A percentile compares a stretch with the other conserved stretches of the same genome.
Conservation (phyloP, 2,797 vertebrate genomes). For the Bradypodion pumilum region DNA sequence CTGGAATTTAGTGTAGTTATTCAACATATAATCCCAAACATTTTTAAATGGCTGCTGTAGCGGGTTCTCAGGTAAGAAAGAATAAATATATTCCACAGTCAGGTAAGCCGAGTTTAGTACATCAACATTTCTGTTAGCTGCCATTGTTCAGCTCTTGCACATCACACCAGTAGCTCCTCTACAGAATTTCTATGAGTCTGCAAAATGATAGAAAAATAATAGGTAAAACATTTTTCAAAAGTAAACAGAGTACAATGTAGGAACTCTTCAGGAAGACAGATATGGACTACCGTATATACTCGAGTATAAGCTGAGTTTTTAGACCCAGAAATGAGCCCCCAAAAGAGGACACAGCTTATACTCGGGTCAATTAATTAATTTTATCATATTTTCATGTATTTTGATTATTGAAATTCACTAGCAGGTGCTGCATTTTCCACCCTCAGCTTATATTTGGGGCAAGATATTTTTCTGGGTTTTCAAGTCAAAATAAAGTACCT, state of each 20-base stretch:
- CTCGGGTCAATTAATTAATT: too few relatives aligned
- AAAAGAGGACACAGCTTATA: too few relatives aligned
- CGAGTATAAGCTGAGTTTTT: too few relatives aligned
- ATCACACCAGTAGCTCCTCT: conserved; percentile 49
- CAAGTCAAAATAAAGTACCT: too few relatives aligned
- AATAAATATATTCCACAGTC: conserved; percentile 91
- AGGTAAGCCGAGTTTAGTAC: conserved; percentile 89
- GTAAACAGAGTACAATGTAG: neutral
- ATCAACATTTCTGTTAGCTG: conserved; percentile 77
- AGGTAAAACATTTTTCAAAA: neutral
- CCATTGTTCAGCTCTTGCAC: conserved; percentile 77
- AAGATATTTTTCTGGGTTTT: too few relatives aligned
- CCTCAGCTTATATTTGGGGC: too few relatives aligned
- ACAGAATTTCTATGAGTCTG: conserved; percentile 17
- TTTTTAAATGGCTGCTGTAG: conserved; percentile 88
- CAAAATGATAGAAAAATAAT: neutral
- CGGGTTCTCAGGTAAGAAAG: conserved; percentile 89
- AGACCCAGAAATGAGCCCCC: too few relatives aligned
- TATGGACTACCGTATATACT: too few relatives aligned
- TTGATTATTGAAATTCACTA: too few relatives aligned
- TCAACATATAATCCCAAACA: conserved; percentile 92
- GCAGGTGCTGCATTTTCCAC: too few relatives aligned
- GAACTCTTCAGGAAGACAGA: neutral
- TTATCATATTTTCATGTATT: too few relatives aligned
- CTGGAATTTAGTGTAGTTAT: conserved; percentile 96